Base-by-base conservation (phyloP, 2,113 vertebrate genomes). In the Henicopernis longicauda region DNA sequence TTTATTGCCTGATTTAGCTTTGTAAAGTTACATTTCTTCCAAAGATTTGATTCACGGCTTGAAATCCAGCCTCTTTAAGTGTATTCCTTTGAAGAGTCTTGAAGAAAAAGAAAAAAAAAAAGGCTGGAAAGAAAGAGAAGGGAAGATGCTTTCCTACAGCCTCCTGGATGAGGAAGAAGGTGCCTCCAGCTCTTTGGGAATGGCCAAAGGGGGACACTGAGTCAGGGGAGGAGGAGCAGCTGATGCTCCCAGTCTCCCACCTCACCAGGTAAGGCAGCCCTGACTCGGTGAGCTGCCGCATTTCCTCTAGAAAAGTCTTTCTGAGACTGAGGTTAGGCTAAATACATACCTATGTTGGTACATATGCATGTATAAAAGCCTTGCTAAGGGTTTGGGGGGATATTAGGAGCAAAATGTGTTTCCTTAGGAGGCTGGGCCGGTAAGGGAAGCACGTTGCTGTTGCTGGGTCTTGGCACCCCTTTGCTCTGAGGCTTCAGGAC, bases 331-430 rank as follows among this genome's bases (percentile, higher is more conserved):
- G 22, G 16, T 54, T 36, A 69, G 26, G 49, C 26, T 58, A 47
- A 85, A 59, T 17, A 55, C 45, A 38, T 12, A 38, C 21, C 32
- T 42, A 0, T 26, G 13, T 32, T 25, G 31, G 69, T 54, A 49
- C 1, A 0, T 29, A 6, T 7, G 3, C 0, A 1, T 20, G 54
- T n/a, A 6, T 26, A 61, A 74, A 44, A 90, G 38, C 86, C 74
- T 59, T 4, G 0, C 32, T 55, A 18, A 57, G 45, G 16, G 22
- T 31, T 76, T 86, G 17, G 6, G 50, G 38, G 10, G 29, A 22
- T 63, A 31, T 72, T 50, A 55, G 49, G 62, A 76, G 31, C 5
- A 2, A 72, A 69, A 31, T 0, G 0, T 22, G 19, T 71, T 85
- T 74, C 82, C 74, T 13, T 47, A 59, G 65, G 47, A 67, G 42